Evolutionary conservation across 2,797 vertebrate species (phyloP).

Genomic region (Semotilus atromaculatus): DNA sequence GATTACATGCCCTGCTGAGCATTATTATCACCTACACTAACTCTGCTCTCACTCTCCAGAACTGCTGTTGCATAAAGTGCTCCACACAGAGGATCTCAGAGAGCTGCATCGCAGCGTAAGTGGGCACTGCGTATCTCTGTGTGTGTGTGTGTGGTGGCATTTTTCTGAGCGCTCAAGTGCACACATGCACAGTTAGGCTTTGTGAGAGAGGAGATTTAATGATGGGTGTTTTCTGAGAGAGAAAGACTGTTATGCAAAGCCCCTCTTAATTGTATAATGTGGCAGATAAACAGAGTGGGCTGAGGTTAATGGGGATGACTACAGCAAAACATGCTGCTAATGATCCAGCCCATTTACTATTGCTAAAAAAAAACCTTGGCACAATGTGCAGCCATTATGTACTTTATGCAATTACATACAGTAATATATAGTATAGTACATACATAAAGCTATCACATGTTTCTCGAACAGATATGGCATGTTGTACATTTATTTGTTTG

Average conservation of each 20-base stretch:
- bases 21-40: slow-evolving; percentile 31
- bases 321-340: slow-evolving; percentile 44
- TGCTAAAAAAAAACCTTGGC: slow-evolving; percentile 21
- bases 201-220: slow-evolving; percentile 33
- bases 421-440: too few species aligned
- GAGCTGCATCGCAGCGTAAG: slow-evolving; percentile 3
- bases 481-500: slow-evolving; percentile 5
- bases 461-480: slow-evolving; percentile 21
- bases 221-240: slow-evolving; percentile 42
- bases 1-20: slow-evolving; percentile 32
- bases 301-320: slow-evolving; percentile 48
- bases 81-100: slow-evolving; percentile 22
- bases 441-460: slow-evolving; percentile 6
- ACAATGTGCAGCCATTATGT: slow-evolving; percentile 21
- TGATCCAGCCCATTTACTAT: slow-evolving; percentile 43
- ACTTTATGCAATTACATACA: slow-evolving; percentile 19
- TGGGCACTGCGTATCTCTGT: slow-evolving; percentile 4
- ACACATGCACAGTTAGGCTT: slow-evolving; percentile 1
- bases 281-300: slow-evolving; percentile 43
- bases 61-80: slow-evolving; percentile 44
- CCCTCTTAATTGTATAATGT: slow-evolving; percentile 50
- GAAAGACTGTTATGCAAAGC: slow-evolving; percentile 47
- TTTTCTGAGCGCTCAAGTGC: slow-evolving; percentile 36
- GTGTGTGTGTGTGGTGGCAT: slow-evolving; percentile 35
- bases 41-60: slow-evolving; percentile 24